Percentiles rank a stretch among this genome's conserved stretches.
Evolutionary conservation across 1,140 invertebrate genomes (phyloP).

Genomic region (Drosophila arizonae): DNA sequence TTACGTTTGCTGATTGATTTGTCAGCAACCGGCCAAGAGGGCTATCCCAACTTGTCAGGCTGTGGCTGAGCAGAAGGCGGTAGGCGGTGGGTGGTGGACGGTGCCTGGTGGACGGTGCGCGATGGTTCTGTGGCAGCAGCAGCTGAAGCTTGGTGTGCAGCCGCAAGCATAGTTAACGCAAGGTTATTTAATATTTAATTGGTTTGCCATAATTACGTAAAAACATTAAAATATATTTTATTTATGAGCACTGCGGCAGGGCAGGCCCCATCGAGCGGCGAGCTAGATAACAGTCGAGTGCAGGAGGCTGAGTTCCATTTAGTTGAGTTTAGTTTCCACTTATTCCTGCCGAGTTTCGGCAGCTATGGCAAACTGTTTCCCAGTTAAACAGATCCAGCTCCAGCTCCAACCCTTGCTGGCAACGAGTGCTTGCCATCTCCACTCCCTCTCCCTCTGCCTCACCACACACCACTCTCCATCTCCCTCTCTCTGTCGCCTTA

Average conservation of each 20-base stretch:
- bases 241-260: conserved; percentile 50
- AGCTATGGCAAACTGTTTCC: conserved; percentile 21
- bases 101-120: no score
- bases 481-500: conserved; percentile 32
- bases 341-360: conserved; percentile 69
- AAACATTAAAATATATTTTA: conserved; percentile 79
- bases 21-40: conserved; percentile 34
- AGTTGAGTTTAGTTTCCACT: conserved; percentile 32
- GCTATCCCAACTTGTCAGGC: not conserved
- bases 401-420: no score
- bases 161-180: conserved; percentile 68
- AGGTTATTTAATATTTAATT: conserved; percentile 74
- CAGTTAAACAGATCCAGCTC: not conserved
- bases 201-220: conserved; percentile 75
- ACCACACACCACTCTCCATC: not conserved
- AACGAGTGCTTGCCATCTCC: not conserved
- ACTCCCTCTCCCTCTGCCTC: conserved; percentile 2
- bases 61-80: not conserved
- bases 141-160: conserved; percentile 3
- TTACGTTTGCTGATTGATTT: conserved; percentile 73
- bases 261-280: conserved; percentile 16
- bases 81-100: no score
- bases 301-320: conserved; percentile 12
- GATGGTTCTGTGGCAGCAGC: not conserved
- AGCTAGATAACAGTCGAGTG: conserved; percentile 38